These are phyloP conservation scores for Aurelia coerulea DNA, from an alignment of 30 jellyfish, hydroid and myxozoan species.

Conservation along the genomic window DNA sequence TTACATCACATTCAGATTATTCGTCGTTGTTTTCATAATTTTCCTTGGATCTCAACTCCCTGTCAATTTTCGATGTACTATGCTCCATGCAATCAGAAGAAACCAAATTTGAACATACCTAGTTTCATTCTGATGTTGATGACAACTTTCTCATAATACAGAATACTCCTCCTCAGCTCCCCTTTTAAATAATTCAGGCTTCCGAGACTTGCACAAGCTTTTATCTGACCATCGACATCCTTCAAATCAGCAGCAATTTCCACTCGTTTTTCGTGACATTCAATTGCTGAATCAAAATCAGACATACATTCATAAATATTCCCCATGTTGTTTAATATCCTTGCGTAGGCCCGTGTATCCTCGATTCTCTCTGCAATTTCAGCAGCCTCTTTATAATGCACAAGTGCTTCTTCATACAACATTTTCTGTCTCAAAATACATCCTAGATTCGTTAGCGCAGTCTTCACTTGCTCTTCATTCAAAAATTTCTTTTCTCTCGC, in stretches of 20 bases:
- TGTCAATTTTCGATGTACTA: no score
- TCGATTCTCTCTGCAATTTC: constrained; percentile 94
- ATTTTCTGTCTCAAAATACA: constrained; percentile 69
- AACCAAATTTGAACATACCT: constrained; percentile 42
- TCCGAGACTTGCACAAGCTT: constrained; percentile 89
- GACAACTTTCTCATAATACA: constrained; percentile 84
- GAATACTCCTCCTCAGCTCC: constrained; percentile 78
- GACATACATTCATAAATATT: constrained; percentile 66
- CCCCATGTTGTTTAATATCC: constrained; percentile 92
- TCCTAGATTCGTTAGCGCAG: constrained; percentile 87
- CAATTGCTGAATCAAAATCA: constrained; percentile 94
- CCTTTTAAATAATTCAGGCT: constrained; percentile 77
- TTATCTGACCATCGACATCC: constrained; percentile 89
- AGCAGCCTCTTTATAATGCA: constrained; percentile 79
- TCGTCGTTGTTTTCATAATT: no score
- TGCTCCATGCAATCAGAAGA: no score
- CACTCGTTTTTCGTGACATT: constrained; percentile 73
- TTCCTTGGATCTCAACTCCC: no score
- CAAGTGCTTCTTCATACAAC: constrained; percentile 86
- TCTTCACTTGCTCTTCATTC: constrained; percentile 79
- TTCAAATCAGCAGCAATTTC: constrained; percentile 72
- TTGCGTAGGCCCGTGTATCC: constrained; percentile 78
- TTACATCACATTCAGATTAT: no score
- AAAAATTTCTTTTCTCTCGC: constrained; percentile 77
- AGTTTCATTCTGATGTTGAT: constrained; percentile 87